Evolutionary conservation across 2,797 vertebrate genomes (phyloP), one percentile per base, ranked within the genome.

Genomic region (Enteromius fasciolatus): DNA sequence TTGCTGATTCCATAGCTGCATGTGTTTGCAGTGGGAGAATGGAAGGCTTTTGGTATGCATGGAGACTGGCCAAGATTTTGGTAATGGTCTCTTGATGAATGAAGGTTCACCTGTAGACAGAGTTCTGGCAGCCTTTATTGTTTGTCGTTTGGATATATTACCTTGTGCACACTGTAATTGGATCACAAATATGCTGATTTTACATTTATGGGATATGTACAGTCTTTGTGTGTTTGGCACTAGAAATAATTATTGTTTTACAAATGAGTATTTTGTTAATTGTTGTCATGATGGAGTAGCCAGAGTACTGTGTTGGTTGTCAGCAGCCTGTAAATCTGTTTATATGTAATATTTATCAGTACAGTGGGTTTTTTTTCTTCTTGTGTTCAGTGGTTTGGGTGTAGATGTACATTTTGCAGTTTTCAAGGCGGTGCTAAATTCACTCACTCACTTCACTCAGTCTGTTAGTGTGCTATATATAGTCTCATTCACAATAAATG

Each of bases 91-190:
- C 88, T 87, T 89, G 88, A 90, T 85, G 87, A 85, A 85, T 70
- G 84, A 82, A 88, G 88, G 88, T 89, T 91, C 93, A 94, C 92
- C 93, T 94, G 93, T 93, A 93, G 92, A 91, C 88, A 92, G 90
- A 87, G 88, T 86, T 83, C 64, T 73, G 86, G 80, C 61, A 59
- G 50, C 64, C 72, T 87, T 74, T 86, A 84, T 85, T 83, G 76
- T 86, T 78, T 85, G 85, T 85, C 81, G 83, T 78, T 83, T 72
- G 77, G 83, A 88, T 84, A 63, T 83, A 83, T 85, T 78, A 78
- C 74, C 83, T 70, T 78, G 67, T 85, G 59, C 76, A 80, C 78
- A 59, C 72, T 3, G 44, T 82, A 85, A 84, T 87, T 78, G 77
- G 83, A 78, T 67, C 64, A 81, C 76, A 85, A 85, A 80, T 64